Evolutionary conservation across 2,113 vertebrate genomes (phyloP).

Genomic region (Rhea americana): DNA sequence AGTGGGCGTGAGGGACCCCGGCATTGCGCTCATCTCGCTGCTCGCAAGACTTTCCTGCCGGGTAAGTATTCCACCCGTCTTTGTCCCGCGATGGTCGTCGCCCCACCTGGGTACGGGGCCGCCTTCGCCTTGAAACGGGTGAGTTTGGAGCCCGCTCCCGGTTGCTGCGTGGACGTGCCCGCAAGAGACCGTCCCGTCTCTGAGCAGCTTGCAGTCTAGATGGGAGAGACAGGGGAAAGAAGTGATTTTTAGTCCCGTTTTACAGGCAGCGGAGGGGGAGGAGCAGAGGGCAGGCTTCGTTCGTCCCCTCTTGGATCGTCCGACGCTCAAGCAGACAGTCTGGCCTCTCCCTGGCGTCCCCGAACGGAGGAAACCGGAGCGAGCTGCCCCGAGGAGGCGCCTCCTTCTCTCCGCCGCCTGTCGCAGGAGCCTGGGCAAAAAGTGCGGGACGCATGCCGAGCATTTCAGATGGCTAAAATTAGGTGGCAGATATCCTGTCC

Average conservation of each 20-base stretch:
- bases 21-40: background rate
- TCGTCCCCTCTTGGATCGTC: background rate
- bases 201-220: background rate
- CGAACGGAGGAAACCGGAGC: rapidly evolving
- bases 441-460: background rate
- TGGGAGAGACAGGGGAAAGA: rapidly evolving
- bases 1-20: constrained; percentile 25
- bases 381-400: rapidly evolving
- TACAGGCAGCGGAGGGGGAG: background rate
- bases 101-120: background rate
- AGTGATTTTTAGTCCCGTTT: background rate
- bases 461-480: background rate
- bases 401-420: background rate
- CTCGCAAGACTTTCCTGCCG: constrained; percentile 12
- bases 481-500: background rate
- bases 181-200: background rate
- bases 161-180: rapidly evolving
- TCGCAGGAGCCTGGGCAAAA: background rate
- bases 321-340: background rate
- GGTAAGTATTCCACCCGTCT: background rate
- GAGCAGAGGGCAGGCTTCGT: background rate
- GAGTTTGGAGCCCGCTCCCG: background rate
- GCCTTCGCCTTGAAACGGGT: background rate
- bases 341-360: background rate
- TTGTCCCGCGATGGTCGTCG: background rate